These are phyloP conservation scores for Scartelaos histophorus DNA, from an alignment of 2,113 vertebrate genomes.

Conservation along the genomic window DNA sequence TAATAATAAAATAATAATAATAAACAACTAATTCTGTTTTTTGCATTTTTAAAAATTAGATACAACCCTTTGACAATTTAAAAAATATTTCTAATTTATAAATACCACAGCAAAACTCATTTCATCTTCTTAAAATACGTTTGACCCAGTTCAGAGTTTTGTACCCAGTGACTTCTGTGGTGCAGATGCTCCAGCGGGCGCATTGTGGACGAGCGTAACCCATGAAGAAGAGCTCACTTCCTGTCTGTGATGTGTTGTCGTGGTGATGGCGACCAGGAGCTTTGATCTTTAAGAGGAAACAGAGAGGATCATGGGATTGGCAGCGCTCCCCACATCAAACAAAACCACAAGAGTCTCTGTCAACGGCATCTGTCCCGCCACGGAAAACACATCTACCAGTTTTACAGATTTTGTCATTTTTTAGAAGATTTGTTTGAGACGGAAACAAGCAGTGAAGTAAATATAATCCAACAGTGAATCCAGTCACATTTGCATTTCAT, in stretches of 20 bases:
- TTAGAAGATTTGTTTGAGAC: constrained; percentile 25
- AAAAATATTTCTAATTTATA: no score
- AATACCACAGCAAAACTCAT: no score
- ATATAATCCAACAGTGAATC: background rate
- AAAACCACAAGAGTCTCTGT: constrained; percentile 58
- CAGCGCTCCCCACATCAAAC: constrained; percentile 58
- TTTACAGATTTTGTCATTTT: constrained; percentile 21
- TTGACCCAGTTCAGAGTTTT: constrained; percentile 6
- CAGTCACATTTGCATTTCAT: no score
- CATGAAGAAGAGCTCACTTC: constrained; percentile 61
- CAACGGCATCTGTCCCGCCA: constrained; percentile 30
- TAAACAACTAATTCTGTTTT: no score
- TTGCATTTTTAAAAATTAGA: no score
- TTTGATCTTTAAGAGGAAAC: constrained; percentile 67
- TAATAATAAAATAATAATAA: no score
- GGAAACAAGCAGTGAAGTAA: constrained; percentile 19
- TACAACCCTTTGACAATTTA: no score
- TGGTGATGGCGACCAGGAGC: constrained; percentile 48
- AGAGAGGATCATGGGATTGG: constrained; percentile 61
- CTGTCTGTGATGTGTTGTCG: constrained; percentile 69
- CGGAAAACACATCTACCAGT: constrained; percentile 27
- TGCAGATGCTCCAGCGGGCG: constrained; percentile 52
- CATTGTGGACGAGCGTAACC: constrained; percentile 66
- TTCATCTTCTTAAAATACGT: no score
- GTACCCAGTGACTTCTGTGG: constrained; percentile 38